Conservation (phyloP, 1,140 invertebrate species). For the Atta texana region DNA sequence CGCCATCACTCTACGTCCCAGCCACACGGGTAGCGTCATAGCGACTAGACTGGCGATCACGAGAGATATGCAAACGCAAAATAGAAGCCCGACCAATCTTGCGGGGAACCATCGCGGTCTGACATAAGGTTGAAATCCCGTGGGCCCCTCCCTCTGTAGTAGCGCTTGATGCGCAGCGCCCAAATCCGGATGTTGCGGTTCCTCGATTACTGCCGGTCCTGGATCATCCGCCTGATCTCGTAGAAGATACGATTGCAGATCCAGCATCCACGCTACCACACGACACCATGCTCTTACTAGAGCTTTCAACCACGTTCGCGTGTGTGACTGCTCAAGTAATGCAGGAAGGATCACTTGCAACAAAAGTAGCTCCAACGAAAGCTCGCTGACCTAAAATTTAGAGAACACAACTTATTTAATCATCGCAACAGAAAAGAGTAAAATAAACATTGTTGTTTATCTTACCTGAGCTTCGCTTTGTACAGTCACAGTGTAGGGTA, state of each 20-base stretch:
- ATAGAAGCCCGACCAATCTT: slow-evolving; percentile 91
- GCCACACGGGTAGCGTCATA: slow-evolving; percentile 95
- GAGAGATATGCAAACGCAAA: slow-evolving; percentile 94
- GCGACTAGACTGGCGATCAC: slow-evolving; percentile 93
- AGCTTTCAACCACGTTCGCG: slow-evolving; percentile 96
- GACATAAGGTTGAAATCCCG: slow-evolving; percentile 95
- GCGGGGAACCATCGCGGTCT: slow-evolving; percentile 93
- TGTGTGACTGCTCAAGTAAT: slow-evolving; percentile 98
- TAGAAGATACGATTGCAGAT: slow-evolving; percentile 95
- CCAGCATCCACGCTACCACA: slow-evolving; percentile 93
- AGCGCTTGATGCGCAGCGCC: slow-evolving; percentile 94
- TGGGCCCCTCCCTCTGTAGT: slow-evolving; percentile 91
- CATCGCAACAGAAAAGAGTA: neutral
- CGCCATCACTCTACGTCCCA: slow-evolving; percentile 95
- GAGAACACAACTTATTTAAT: slow-evolving; percentile 18
- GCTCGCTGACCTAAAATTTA: slow-evolving; percentile 90
- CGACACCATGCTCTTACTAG: slow-evolving; percentile 96
- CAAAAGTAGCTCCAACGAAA: slow-evolving; percentile 96
- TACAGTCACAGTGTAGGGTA: slow-evolving; percentile 96
- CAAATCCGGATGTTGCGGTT: slow-evolving; percentile 87
- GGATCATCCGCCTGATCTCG: slow-evolving; percentile 88
- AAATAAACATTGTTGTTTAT: slow-evolving; percentile 82
- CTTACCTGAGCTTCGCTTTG: slow-evolving; percentile 91
- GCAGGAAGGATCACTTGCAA: slow-evolving; percentile 99
- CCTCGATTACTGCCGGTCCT: slow-evolving; percentile 83